Conservation (phyloP, 2,113 vertebrate species). For the Phoenicopterus ruber region DNA sequence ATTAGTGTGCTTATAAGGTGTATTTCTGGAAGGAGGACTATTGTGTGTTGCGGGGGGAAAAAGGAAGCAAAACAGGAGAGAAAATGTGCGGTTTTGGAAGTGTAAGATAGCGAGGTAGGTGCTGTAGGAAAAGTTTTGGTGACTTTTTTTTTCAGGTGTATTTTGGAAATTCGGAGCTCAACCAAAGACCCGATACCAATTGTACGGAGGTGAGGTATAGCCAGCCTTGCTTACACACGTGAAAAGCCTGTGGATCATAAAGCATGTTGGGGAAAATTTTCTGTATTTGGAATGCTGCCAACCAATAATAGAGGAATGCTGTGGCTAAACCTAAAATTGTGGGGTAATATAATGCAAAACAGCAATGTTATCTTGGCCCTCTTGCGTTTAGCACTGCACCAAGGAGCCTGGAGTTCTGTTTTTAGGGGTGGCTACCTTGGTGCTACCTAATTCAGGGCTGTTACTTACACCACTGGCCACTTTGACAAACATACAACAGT, state of each 20-base stretch:
- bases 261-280: neutral
- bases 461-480: neutral
- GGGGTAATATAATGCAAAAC: neutral
- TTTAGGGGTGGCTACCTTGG: neutral
- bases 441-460: neutral
- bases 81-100: neutral
- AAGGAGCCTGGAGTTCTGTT: neutral
- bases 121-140: neutral
- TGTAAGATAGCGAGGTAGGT: neutral
- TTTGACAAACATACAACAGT: neutral
- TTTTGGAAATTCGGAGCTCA: neutral
- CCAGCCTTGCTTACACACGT: neutral
- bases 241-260: neutral
- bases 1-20: fast-evolving
- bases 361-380: neutral
- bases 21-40: neutral
- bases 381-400: neutral
- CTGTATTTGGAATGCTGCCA: neutral
- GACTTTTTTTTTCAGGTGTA: neutral
- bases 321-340: neutral
- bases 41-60: too few species aligned
- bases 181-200: neutral
- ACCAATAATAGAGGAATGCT: neutral
- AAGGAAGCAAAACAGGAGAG: neutral
- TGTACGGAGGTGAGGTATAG: neutral